Evolutionary conservation across 2,113 vertebrate species (phyloP), one percentile per base, ranked within the genome.

Genomic region (Piaya cayana): DNA sequence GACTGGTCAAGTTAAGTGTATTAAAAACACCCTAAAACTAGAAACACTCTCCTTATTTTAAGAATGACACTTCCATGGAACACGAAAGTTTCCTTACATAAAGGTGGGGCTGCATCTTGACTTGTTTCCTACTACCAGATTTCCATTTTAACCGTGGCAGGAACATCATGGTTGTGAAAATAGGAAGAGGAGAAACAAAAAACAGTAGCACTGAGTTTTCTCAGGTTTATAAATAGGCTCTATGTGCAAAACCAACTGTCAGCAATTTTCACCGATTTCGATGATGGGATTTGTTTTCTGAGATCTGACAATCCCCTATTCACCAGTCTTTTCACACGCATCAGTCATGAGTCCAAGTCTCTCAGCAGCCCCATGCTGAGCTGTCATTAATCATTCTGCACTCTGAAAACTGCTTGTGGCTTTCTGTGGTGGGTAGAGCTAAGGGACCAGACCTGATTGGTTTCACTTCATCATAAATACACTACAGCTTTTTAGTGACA

Each of bases 61-160:
- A 27, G 25, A 59, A 67, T 30, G 11, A 47, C 4, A 16, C 14
- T 80, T 90, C 13, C 29, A 50, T 19, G 15, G n/a, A 88, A 72
- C 8, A n/a, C 7, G 60, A 36, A 36, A 2, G 0, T 53, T 7
- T 62, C 42, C 29, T 74, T 81, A 63, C 11, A 22, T 50, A 82
- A 87, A 87, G 21, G 36, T 53, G 27, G 32, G 55, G 63, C 59
- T 92, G 58, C 27, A 25, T 60, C 43, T 68, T 92, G 64, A 64
- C 59, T 93, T 69, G 25, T 86, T 97, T 93, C 84, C 79, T 43
- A 20, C 58, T 90, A 94, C 71, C 84, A 79, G 36, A 65, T 56
- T 90, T 93, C 78, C 77, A 70, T 69, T 93, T 84, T 50, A 45
- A 49, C 63, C 17, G 5, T 11, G 12, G 50, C 65, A 18, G 83